Base-by-base conservation (phyloP, 2,797 vertebrate species). In the Pantherophis vulpinus region DNA sequence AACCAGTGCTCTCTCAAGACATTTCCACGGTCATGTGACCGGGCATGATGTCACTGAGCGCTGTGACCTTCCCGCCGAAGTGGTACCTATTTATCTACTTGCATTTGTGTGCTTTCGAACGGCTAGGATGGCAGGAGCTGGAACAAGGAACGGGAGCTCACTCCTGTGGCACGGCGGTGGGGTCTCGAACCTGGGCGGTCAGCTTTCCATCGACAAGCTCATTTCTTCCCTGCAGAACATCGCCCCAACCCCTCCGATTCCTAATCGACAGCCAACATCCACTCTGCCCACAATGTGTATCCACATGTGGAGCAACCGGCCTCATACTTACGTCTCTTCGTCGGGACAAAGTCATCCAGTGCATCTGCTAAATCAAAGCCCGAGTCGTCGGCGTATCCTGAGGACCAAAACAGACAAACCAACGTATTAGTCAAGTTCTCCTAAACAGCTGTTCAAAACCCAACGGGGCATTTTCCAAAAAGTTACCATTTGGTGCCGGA, bases 311-410 rank as follows among this genome's bases (percentile, higher is more conserved):
- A 32, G 13, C 63, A 32, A 16, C 8, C 0, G 3, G 74, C 3
- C 83, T 10, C 54, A 66, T 93, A 98, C 98, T 98, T 97, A 99
- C 98, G n/a, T 92, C 95, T 59, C 79, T 95, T 94, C 66, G 97
- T 97, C 37, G 92, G 54, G 4, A 14, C 87, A 56, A 94, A 96
- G 23, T 95, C 96, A 23, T 25, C 61, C 42, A 99, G 7, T 47
- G 98, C 98, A 93, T 98, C 98, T 7, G 88, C 2, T 94, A 98
- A 96, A 10, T 1, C 20, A 0, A 98, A 93, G 1, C 93, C 98
- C 79, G 51, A 92, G 55, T 86, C 70, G 0, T 97, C 96, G 6
- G 97, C 98, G 8, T 94, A 95, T 94, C 97, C 98, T 98, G 92
- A 51, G 96, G 93, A 96, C 87, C 94, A 92, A 96, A 83, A 83